Evolutionary conservation across 2,113 vertebrate species (phyloP), one percentile per base, ranked within the genome.

Genomic region (Sinocyclocheilus maitianheensis): DNA sequence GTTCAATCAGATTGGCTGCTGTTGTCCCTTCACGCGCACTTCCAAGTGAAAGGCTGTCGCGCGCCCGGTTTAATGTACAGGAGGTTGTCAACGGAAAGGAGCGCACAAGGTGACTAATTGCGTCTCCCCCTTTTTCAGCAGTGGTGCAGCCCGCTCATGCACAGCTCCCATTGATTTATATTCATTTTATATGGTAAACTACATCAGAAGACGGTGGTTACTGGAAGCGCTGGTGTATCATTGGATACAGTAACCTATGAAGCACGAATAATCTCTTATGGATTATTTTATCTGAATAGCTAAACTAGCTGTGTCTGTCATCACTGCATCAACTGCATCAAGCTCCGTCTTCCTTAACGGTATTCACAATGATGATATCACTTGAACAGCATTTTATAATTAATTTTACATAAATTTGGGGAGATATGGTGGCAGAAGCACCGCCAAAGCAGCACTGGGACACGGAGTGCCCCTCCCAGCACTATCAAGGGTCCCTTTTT

Each of bases 91-190:
- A 4, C 24, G 51, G 11, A 10, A 83, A 74, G 63, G 48, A 72
- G 85, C 77, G 72, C 77, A 48, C 87, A 24, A 87, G 83, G 58
- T 80, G 51, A 62, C 60, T 84, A 24, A 63, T 83, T 84, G 91
- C 88, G 81, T 88, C 90, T 83, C 90, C 88, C 88, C 85, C 76
- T 75, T 90, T 90, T 92, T 89, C 81, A 53, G 20, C 40, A 77
- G 24, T 83, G 87, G 69, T 72, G 72, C 75, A 40, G 55, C 37
- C 83, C 77, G 26, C 26, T 24, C 43, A 71, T n/a, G 48, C 34
- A 12, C 43, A 63, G 55, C 58, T 65, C 14, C 3, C 51, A 30
- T 12, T 76, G 77, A 79, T 34, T 71, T 71, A 53, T 58, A 85
- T 76, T 22, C 22, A 76, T 86, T 40, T 30, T 43, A 24, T 58